Conservation (phyloP, 2,113 vertebrate genomes). For the Caranx ignobilis region DNA sequence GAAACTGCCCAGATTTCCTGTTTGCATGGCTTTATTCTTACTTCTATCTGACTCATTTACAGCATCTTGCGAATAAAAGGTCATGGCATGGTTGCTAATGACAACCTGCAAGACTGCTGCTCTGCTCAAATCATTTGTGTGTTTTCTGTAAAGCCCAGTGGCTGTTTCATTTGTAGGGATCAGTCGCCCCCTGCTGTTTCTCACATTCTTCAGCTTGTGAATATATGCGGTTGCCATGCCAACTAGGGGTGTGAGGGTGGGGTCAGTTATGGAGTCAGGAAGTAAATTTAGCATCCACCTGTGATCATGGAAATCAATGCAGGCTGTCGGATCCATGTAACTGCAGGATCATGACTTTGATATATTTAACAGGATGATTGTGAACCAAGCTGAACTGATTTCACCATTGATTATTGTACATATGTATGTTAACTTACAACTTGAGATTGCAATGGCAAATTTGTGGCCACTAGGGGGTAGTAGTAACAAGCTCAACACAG, state of each 20-base stretch:
- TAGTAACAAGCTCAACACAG: neutral
- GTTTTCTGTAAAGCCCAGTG: neutral
- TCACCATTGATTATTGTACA: neutral
- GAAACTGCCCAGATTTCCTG: conserved; percentile 18
- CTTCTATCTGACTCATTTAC: conserved; percentile 60
- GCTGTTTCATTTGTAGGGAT: conserved; percentile 62
- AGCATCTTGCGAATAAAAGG: conserved; percentile 66
- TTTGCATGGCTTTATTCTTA: conserved; percentile 5
- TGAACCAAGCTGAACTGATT: conserved; percentile 9
- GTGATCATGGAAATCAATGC: conserved; percentile 34
- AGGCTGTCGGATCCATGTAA: conserved; percentile 7
- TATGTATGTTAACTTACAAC: neutral
- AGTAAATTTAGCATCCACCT: conserved; percentile 63
- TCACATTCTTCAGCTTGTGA: conserved; percentile 33
- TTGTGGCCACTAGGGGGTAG: neutral
- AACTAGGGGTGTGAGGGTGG: conserved; percentile 20
- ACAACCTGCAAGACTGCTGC: conserved; percentile 73
- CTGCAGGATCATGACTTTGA: neutral
- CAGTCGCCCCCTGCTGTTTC: conserved; percentile 82
- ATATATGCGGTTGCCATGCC: conserved; percentile 64
- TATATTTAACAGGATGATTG: neutral
- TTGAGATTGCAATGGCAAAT: neutral
- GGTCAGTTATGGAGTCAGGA: conserved; percentile 51
- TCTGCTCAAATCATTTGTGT: conserved; percentile 11
- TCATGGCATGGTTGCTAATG: conserved; percentile 77